Base-by-base conservation (phyloP, 2,797 vertebrate genomes). In the Epinephelus malabaricus region DNA sequence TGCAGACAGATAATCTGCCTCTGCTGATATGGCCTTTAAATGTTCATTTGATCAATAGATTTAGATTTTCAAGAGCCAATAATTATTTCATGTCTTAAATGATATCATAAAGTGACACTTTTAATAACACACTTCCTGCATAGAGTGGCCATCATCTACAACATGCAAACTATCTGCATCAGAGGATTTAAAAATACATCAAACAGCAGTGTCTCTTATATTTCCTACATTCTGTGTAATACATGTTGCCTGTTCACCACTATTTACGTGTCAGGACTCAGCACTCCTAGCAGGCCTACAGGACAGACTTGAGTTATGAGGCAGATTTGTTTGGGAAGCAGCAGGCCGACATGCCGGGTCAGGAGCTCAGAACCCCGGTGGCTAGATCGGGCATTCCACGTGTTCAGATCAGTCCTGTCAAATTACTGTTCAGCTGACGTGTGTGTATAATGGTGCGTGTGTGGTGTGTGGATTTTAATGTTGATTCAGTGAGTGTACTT, bases 321-420 rank as follows among this genome's bases (percentile, higher is more conserved):
- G 60, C 46, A 68, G 81, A 40, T 83, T 60, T 13, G 47, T 50
- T 72, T 45, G 58, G 49, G 64, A 69, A 77, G 78, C 72, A 75
- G 71, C 67, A 62, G 69, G 69, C 3, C 1, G 46, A 81, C 83
- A 67, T 75, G 83, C 73, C 9, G 27, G 50, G 5, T 73, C 60
- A 54, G 46, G 55, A 83, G 69, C 74, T 79, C 69, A 67, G 68
- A 80, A 72, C 80, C 68, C 8, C 1, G 40, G 68, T 51, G 76
- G 62, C 17, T 46, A 81, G 76, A 84, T 47, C 7, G 53, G 79
- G 76, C 87, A 84, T 76, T 86, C 6, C 59, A 30, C 9, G 40
- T 12, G 8, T 21, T 38, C n/a, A 38, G 10, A 60, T 34, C 7
- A n/a, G n/a, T 50, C 15, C 13, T 38, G 46, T 49, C 5, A 2